These are phyloP conservation scores for Silurus aristotelis DNA, from an alignment of 2,797 vertebrate genomes.

Conservation along the genomic window DNA sequence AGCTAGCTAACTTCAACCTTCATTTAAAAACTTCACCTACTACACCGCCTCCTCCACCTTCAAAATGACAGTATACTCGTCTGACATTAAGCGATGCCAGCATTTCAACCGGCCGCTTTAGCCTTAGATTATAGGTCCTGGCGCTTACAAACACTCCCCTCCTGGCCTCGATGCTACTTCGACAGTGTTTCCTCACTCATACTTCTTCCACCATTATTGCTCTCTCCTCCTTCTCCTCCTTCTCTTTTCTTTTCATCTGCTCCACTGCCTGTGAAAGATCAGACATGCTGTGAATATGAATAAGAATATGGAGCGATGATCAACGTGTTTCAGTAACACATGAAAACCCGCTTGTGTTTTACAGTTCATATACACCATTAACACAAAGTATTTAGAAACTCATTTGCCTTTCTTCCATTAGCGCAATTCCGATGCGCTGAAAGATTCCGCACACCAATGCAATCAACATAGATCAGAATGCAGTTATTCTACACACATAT, in stretches of 20 bases:
- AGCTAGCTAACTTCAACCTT: conserved; percentile 8
- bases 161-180: conserved; percentile 18
- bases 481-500: conserved; percentile 11
- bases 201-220: conserved; percentile 13
- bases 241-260: conserved; percentile 39
- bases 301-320: conserved; percentile 36
- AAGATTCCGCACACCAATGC: neutral
- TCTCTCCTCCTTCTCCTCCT: conserved; percentile 26
- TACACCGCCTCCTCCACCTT: conserved; percentile 4
- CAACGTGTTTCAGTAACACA: conserved; percentile 33
- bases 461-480: conserved; percentile 22
- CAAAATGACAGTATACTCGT: conserved; percentile 3
- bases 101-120: conserved; percentile 22
- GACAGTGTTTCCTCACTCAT: conserved; percentile 18
- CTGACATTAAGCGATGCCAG: conserved; percentile 1
- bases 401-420: conserved; percentile 34
- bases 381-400: conserved; percentile 15
- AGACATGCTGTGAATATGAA: conserved; percentile 44
- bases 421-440: conserved; percentile 25
- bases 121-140: conserved; percentile 20
- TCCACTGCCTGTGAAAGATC: conserved; percentile 26
- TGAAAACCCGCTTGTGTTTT: conserved; percentile 37
- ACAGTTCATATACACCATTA: conserved; percentile 19
- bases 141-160: conserved; percentile 16
- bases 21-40: conserved; percentile 12